Percentiles rank a stretch among this genome's conserved stretches.
Conservation (phyloP, 1,140 invertebrate species). For the Nymphalis io region DNA sequence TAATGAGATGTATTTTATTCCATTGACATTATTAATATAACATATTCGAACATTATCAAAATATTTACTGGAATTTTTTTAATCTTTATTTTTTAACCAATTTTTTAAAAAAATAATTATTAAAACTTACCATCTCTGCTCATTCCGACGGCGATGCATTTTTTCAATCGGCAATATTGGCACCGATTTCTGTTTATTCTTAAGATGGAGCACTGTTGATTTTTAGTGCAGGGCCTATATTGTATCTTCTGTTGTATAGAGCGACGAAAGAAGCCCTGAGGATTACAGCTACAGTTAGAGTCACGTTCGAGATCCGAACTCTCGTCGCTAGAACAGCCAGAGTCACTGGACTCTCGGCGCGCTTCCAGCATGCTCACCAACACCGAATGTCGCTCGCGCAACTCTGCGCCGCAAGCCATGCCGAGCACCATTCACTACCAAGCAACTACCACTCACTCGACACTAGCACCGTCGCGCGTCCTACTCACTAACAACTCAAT, state of each 20-base stretch:
- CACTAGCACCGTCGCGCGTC: conserved; percentile 58
- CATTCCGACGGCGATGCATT: conserved; percentile 99
- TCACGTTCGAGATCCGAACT: conserved; percentile 70
- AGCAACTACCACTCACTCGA: conserved; percentile 49
- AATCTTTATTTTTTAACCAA: not conserved
- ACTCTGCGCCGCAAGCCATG: conserved; percentile 72
- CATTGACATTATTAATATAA: no score
- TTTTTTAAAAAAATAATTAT: conserved; percentile 19
- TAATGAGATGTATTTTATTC: not conserved
- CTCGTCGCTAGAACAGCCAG: conserved; percentile 84
- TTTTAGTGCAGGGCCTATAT: conserved; percentile 98
- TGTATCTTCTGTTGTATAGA: conserved; percentile 99
- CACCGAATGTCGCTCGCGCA: conserved; percentile 77
- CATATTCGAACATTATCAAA: no score
- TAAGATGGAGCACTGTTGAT: conserved; percentile 98
- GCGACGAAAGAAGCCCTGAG: conserved; percentile 92
- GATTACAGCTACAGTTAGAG: conserved; percentile 83
- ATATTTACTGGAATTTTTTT: conserved; percentile 1
- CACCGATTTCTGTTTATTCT: conserved; percentile 98
- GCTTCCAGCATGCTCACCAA: conserved; percentile 81
- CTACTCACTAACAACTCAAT: conserved; percentile 43
- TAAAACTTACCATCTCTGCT: conserved; percentile 94
- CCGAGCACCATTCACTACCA: conserved; percentile 67
- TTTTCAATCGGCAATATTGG: conserved; percentile 98
- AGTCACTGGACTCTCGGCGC: conserved; percentile 78